These are phyloP conservation scores for Rallus limicola DNA, from an alignment of 2,113 vertebrate genomes.

Conservation along the genomic window DNA sequence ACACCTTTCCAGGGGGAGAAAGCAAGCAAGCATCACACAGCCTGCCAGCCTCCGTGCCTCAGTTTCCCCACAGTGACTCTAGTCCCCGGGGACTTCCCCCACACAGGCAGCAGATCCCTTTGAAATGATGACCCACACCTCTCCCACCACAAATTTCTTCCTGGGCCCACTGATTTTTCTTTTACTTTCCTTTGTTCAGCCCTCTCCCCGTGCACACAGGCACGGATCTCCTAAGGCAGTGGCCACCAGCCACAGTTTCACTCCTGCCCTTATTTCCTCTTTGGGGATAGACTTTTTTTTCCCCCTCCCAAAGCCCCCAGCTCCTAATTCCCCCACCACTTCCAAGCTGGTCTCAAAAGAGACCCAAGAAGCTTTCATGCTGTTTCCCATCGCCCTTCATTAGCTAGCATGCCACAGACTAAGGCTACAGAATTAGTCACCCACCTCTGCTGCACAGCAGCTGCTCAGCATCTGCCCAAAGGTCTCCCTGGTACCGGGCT, in stretches of 20 bases:
- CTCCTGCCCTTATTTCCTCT: background rate
- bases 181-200: background rate
- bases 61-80: background rate
- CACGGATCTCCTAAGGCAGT: accelerated
- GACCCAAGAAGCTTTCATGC: background rate
- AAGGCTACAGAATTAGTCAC: background rate
- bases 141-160: background rate
- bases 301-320: background rate
- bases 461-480: background rate
- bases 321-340: background rate
- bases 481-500: background rate
- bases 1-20: background rate
- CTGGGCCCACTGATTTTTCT: background rate
- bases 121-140: accelerated
- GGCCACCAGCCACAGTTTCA: background rate
- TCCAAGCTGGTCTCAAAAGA: background rate
- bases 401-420: background rate
- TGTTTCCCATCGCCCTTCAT: background rate
- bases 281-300: accelerated
- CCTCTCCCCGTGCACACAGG: accelerated
- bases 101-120: accelerated
- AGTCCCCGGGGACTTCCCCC: accelerated
- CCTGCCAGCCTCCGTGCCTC: background rate
- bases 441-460: background rate
- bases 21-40: background rate